phyloP scores from a whole-genome alignment of 2,113 vertebrate species.

The Ivindomyrus marchei region DNA sequence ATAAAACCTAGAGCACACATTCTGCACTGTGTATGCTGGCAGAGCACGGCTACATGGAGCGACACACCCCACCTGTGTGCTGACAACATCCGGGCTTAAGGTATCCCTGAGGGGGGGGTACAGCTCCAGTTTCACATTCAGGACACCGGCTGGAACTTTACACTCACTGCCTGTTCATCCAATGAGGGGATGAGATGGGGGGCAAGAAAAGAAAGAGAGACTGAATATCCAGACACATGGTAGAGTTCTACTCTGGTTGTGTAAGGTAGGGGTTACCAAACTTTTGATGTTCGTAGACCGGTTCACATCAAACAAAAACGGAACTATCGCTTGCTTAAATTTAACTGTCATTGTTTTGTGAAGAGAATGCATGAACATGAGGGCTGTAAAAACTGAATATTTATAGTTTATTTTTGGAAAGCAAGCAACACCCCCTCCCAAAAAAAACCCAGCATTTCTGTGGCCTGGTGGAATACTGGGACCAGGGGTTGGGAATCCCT shows the following conservation, averaged over 20 bases:
- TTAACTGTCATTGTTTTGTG: neutral
- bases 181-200: neutral
- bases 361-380: neutral
- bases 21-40: neutral
- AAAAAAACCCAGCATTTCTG: neutral
- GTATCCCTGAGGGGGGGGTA: slow-evolving; percentile 75
- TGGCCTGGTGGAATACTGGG: neutral
- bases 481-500: neutral
- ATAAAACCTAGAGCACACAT: neutral
- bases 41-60: neutral
- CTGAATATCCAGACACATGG: neutral
- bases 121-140: slow-evolving; percentile 85
- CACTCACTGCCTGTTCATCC: slow-evolving; percentile 76
- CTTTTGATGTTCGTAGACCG: neutral
- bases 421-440: neutral
- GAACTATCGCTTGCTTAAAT: neutral
- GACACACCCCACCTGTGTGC: slow-evolving; percentile 74
- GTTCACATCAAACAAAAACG: neutral
- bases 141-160: slow-evolving; percentile 84
- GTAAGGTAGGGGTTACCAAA: neutral
- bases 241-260: neutral
- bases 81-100: slow-evolving; percentile 75
- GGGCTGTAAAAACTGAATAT: neutral
- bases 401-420: neutral
- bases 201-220: neutral